phyloP scores from a whole-genome alignment of 2,888 invertebrate species.

The Microchrysa polita region DNA sequence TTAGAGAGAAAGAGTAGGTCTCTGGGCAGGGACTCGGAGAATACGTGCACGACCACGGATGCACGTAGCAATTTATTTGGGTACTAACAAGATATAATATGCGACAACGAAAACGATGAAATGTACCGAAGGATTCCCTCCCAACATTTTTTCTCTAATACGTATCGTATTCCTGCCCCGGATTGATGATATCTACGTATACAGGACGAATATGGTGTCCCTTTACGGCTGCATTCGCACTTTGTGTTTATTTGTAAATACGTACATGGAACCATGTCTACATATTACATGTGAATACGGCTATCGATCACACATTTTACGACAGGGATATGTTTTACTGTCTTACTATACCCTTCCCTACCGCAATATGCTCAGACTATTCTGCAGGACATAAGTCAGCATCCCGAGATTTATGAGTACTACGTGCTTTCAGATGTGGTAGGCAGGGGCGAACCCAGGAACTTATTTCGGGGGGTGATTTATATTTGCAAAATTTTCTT shows the following conservation, averaged over 20 bases:
- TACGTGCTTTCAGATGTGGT: not conserved
- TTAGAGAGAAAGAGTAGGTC: too few relatives aligned
- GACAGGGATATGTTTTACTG: not conserved
- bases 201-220: not conserved
- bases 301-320: conserved; percentile 1
- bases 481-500: too few relatives aligned
- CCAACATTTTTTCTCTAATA: conserved; percentile 5
- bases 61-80: conserved; percentile 37
- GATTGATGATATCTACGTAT: not conserved
- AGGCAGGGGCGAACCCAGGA: too few relatives aligned
- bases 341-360: not conserved
- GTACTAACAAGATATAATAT: conserved; percentile 34
- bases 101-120: conserved; percentile 14
- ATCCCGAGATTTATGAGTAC: conserved; percentile 5
- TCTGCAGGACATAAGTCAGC: not conserved
- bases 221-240: not conserved
- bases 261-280: not conserved
- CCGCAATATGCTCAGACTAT: not conserved
- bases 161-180: not conserved
- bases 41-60: conserved; percentile 15
- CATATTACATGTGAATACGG: conserved; percentile 3
- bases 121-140: not conserved
- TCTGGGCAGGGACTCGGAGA: not conserved
- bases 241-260: conserved; percentile 7
- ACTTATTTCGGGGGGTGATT: too few relatives aligned